These are phyloP conservation scores for Pangasius sanitwongsei DNA, from an alignment of 2,797 vertebrate species.

Conservation along the genomic window DNA sequence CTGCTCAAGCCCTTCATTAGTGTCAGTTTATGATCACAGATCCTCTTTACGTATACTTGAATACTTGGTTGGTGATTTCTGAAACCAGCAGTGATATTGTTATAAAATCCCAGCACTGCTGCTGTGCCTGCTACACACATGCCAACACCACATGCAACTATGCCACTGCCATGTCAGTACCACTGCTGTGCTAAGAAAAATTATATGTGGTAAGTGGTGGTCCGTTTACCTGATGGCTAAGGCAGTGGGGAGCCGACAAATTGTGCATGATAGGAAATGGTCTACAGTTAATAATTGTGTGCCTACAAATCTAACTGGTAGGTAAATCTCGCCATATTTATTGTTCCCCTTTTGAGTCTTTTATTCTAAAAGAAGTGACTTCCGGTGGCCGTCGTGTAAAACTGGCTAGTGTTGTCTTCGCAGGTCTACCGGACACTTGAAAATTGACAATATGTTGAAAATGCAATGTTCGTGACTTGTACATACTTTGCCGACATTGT, in stretches of 20 bases:
- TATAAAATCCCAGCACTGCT: not conserved
- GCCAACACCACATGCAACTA: not conserved
- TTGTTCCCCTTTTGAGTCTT: slow-evolving; percentile 6
- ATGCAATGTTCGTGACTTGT: not conserved
- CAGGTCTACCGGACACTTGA: not conserved
- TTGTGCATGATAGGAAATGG: not conserved
- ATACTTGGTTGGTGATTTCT: not conserved
- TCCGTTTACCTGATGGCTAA: not conserved
- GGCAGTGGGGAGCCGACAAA: not conserved
- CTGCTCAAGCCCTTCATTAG: too few relatives aligned
- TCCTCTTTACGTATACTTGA: not conserved
- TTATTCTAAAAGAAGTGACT: slow-evolving; percentile 32
- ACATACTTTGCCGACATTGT: not conserved
- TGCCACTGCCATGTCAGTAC: not conserved
- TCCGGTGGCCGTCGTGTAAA: slow-evolving; percentile 28
- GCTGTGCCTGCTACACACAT: not conserved
- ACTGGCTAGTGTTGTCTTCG: slow-evolving; percentile 23
- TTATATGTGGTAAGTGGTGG: not conserved
- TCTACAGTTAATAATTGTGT: not conserved
- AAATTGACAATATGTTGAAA: not conserved
- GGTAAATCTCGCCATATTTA: not conserved
- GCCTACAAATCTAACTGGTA: not conserved
- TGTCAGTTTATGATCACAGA: not conserved
- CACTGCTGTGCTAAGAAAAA: not conserved
- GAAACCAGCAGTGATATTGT: not conserved